A percentile compares a stretch with the other conserved stretches of the same genome.
Conservation (phyloP, 2,888 invertebrate genomes). For the Drosophila antonietae region DNA sequence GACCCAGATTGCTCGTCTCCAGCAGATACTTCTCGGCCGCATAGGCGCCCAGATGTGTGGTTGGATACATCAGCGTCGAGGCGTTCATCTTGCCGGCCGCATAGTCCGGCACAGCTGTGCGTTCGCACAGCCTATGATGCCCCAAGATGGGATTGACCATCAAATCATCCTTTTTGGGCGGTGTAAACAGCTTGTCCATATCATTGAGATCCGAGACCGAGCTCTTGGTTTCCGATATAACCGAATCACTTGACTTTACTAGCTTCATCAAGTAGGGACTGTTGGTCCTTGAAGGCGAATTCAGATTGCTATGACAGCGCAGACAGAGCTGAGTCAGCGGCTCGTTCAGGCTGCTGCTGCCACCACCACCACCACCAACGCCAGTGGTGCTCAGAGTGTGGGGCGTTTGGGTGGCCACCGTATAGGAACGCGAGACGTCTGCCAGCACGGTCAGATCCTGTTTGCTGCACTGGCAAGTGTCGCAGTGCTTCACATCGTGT, state of each 20-base stretch:
- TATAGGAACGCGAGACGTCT: conserved; percentile 87
- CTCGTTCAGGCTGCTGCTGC: conserved; percentile 60
- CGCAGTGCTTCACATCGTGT: conserved; percentile 92
- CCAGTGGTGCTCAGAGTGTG: conserved; percentile 83
- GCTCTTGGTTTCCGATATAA: conserved; percentile 85
- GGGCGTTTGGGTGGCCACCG: conserved; percentile 88
- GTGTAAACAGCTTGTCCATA: conserved; percentile 83
- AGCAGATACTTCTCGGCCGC: conserved; percentile 74
- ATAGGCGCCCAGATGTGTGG: conserved; percentile 75
- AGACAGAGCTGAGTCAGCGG: conserved; percentile 85
- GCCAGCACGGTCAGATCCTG: conserved; percentile 85
- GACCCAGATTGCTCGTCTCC: conserved; percentile 70
- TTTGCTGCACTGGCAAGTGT: conserved; percentile 90
- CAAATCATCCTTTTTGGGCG: conserved; percentile 84
- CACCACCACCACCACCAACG: too few relatives aligned
- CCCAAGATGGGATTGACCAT: conserved; percentile 86
- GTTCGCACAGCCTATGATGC: conserved; percentile 88
- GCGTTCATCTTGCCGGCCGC: conserved; percentile 8
- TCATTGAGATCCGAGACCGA: conserved; percentile 84
- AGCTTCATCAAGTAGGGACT: conserved; percentile 84
- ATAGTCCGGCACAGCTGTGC: conserved; percentile 55
- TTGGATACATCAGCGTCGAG: conserved; percentile 72
- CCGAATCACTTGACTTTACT: conserved; percentile 84
- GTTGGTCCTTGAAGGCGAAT: conserved; percentile 84
- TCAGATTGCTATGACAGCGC: conserved; percentile 87